Conservation (phyloP, 2,797 vertebrate genomes). For the Nasua narica region DNA sequence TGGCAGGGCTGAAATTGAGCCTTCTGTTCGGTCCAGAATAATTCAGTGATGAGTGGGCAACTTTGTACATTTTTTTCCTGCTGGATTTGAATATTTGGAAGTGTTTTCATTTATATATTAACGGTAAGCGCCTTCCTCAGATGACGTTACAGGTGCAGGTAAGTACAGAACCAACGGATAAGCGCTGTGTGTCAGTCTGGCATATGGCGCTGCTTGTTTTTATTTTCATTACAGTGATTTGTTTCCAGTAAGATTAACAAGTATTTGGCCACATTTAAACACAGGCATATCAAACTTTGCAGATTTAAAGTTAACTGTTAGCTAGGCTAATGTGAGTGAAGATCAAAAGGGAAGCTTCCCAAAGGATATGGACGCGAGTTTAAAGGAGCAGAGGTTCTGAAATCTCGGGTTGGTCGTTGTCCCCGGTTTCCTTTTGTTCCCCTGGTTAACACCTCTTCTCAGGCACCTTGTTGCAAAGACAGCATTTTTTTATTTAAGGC, state of each 20-base stretch:
- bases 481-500: not conserved
- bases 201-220: not conserved
- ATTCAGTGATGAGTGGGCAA: conserved; percentile 69
- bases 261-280: conserved; percentile 24
- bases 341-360: not conserved
- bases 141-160: not conserved
- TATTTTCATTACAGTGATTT: conserved; percentile 19
- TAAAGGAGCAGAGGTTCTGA: not conserved
- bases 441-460: not conserved
- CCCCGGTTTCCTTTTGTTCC: not conserved
- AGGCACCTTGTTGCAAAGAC: not conserved
- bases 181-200: not conserved
- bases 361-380: not conserved
- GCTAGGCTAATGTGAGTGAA: not conserved
- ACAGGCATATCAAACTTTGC: not conserved
- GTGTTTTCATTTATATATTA: conserved; percentile 29
- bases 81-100: conserved; percentile 59
- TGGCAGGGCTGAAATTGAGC: conserved; percentile 60
- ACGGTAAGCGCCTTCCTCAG: conserved; percentile 24
- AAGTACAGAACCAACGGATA: not conserved
- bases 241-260: conserved; percentile 20
- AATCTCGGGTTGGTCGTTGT: not conserved
- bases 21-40: conserved; percentile 68
- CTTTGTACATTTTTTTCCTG: conserved; percentile 31
- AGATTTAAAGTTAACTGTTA: not conserved